Percentiles rank a stretch among this genome's conserved stretches.
phyloP scores from a whole-genome alignment of 2,113 vertebrate genomes.

The Pseudopipra pipra region DNA sequence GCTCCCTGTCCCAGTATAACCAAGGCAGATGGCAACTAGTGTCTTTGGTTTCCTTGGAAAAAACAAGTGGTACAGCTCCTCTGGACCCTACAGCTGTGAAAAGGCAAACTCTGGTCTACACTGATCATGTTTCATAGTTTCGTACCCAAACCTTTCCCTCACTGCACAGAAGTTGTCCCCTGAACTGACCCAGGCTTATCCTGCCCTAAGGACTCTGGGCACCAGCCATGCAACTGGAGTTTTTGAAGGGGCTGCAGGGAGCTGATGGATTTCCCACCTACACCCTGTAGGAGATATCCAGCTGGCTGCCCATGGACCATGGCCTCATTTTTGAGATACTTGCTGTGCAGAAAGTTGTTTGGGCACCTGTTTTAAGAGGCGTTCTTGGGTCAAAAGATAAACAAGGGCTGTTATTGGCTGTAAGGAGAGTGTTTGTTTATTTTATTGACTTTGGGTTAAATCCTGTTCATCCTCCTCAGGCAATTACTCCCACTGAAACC shows the following conservation, averaged over 20 bases:
- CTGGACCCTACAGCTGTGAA: background rate
- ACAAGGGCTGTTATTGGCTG: background rate
- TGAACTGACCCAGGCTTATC: background rate
- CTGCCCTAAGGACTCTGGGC: background rate
- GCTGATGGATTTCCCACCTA: background rate
- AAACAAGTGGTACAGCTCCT: background rate
- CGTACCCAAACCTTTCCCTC: background rate
- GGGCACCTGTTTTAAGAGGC: background rate
- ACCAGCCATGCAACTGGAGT: background rate
- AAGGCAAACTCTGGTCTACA: rapidly evolving
- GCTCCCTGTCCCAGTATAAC: background rate
- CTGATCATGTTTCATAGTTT: background rate
- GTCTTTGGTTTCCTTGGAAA: background rate
- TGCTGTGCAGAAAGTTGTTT: background rate
- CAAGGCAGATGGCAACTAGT: background rate
- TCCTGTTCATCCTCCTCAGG: background rate
- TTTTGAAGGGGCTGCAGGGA: background rate
- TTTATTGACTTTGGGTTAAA: slow-evolving; percentile 5
- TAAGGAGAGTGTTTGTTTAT: background rate
- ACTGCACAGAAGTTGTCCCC: background rate
- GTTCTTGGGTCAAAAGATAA: background rate
- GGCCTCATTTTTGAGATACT: background rate
- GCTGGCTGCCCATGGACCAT: background rate
- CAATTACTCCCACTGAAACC: background rate
- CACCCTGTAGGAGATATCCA: background rate